phyloP scores from a whole-genome alignment of 1,140 invertebrate species.

The Myzus persicae region DNA sequence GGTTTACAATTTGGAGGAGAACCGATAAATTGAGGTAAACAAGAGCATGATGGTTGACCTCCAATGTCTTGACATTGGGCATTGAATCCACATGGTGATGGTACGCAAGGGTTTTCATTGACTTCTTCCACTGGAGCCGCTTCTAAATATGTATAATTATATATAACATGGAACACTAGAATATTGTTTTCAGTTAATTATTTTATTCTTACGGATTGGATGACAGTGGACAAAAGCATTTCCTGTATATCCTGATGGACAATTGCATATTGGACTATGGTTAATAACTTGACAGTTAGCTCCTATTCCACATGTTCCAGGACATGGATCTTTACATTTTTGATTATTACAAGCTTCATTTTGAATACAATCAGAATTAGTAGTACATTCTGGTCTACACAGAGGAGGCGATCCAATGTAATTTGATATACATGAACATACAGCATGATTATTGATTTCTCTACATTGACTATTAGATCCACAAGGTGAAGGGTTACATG shows the following conservation, averaged over 20 bases:
- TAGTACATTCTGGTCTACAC: conserved; percentile 77
- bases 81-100: conserved; percentile 77
- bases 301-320: conserved; percentile 73
- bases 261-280: conserved; percentile 75
- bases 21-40: conserved; percentile 71
- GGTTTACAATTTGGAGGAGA: conserved; percentile 73
- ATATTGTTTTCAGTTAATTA: not conserved
- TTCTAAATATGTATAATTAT: conserved; percentile 56
- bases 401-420: conserved; percentile 76
- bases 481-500: conserved; percentile 69
- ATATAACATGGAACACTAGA: not conserved
- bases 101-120: conserved; percentile 70
- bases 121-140: conserved; percentile 61
- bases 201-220: conserved; percentile 64
- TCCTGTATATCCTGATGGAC: conserved; percentile 73
- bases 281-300: conserved; percentile 74
- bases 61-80: conserved; percentile 71
- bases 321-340: conserved; percentile 77
- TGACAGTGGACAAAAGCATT: conserved; percentile 76
- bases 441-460: conserved; percentile 70
- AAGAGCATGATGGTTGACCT: conserved; percentile 72
- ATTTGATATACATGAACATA: conserved; percentile 73
- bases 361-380: conserved; percentile 77
- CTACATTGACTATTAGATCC: conserved; percentile 71
- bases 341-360: conserved; percentile 75